Conservation (phyloP, 2,113 vertebrate genomes). For the Pampusana beccarii region DNA sequence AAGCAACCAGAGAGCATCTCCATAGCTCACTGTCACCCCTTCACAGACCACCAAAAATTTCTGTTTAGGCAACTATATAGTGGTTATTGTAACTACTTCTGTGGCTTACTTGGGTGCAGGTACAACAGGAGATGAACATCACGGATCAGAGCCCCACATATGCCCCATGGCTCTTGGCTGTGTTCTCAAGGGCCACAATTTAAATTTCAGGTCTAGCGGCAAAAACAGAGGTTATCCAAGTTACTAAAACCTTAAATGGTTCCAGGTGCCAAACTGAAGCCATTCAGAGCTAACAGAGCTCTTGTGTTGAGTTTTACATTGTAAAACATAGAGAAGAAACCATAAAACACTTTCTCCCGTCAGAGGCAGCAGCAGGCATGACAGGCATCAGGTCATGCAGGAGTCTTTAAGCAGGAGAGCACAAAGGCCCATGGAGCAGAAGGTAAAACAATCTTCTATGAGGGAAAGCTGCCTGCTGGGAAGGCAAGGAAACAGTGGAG, state of each 20-base stretch:
- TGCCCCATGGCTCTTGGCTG: not conserved
- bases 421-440: not conserved
- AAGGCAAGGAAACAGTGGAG: not conserved
- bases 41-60: not conserved
- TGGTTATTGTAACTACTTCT: not conserved
- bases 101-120: not conserved
- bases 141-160: not conserved
- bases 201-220: not conserved
- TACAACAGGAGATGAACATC: not conserved
- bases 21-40: not conserved
- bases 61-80: not conserved
- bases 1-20: not conserved
- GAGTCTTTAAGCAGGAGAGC: not conserved
- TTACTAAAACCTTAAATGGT: not conserved
- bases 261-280: not conserved
- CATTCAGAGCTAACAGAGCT: not conserved
- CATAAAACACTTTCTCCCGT: not conserved
- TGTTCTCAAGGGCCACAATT: not conserved
- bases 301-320: not conserved
- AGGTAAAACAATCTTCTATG: not conserved
- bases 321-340: not conserved
- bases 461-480: not conserved
- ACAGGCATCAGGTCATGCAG: not conserved
- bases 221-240: not conserved
- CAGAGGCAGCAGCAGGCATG: not conserved